Conservation (phyloP, 2,888 invertebrate genomes). For the Cantharis rustica region DNA sequence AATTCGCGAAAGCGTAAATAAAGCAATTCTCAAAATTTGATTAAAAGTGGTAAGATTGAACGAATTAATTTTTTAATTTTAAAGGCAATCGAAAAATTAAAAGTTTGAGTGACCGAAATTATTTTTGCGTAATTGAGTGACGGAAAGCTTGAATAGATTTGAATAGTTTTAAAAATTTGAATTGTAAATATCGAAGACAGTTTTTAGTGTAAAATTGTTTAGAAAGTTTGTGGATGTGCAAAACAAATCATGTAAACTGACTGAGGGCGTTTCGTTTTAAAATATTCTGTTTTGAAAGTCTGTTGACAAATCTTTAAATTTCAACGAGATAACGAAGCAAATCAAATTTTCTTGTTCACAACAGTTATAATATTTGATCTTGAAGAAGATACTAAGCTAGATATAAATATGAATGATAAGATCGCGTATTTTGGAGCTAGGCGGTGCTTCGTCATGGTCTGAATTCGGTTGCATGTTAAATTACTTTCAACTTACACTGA, state of each 20-base stretch:
- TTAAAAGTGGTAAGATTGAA: slow-evolving; percentile 7
- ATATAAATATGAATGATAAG: slow-evolving; percentile 29
- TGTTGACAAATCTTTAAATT: slow-evolving; percentile 27
- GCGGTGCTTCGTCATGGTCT: slow-evolving; percentile 25
- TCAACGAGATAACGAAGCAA: slow-evolving; percentile 19
- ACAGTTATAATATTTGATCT: slow-evolving; percentile 20
- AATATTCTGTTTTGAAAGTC: slow-evolving; percentile 21
- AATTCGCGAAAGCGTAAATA: slow-evolving; percentile 2
- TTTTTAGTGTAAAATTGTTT: slow-evolving; percentile 27
- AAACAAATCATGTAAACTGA: slow-evolving; percentile 16
- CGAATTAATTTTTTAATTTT: slow-evolving; percentile 10
- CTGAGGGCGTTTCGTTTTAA: slow-evolving; percentile 10
- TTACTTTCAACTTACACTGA: slow-evolving; percentile 23
- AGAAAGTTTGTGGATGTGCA: slow-evolving; percentile 25
- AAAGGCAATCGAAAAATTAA: not conserved
- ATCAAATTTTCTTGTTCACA: slow-evolving; percentile 19
- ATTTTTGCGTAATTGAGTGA: not conserved
- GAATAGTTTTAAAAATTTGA: slow-evolving; percentile 28
- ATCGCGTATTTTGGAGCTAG: slow-evolving; percentile 23
- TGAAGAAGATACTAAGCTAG: slow-evolving; percentile 15
- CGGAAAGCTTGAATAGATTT: slow-evolving; percentile 26
- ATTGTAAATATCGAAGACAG: slow-evolving; percentile 41
- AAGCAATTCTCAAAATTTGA: slow-evolving; percentile 7
- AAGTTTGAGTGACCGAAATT: not conserved
- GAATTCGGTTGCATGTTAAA: slow-evolving; percentile 29